Percentiles rank a stretch among this genome's conserved stretches.
Conservation (phyloP, 2,888 invertebrate genomes). For the Serripes groenlandicus region DNA sequence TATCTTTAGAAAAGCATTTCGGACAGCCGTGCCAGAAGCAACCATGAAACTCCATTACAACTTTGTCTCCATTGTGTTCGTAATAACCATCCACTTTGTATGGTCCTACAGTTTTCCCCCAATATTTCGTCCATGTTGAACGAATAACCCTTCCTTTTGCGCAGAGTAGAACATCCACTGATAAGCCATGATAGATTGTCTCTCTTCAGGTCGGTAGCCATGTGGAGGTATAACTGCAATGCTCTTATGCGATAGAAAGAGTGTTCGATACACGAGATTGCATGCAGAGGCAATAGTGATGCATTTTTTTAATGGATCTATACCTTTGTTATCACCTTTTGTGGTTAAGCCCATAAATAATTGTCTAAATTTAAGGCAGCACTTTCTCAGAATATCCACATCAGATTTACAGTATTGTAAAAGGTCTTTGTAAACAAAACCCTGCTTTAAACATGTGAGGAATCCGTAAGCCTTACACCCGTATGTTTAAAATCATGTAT, state of each 20-base stretch:
- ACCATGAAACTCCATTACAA: not conserved
- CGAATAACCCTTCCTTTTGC: conserved; percentile 2
- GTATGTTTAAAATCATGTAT: no score
- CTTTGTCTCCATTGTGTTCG: conserved; percentile 9
- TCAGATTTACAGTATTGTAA: conserved; percentile 56
- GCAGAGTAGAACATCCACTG: conserved; percentile 11
- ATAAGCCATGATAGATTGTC: not conserved
- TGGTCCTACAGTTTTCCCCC: conserved; percentile 36
- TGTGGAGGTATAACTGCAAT: not conserved
- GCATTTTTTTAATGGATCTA: conserved; percentile 40
- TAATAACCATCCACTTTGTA: conserved; percentile 51
- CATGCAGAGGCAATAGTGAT: conserved; percentile 54
- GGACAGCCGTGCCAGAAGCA: not conserved
- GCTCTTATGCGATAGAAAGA: conserved; percentile 12
- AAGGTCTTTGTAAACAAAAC: no score
- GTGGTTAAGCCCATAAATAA: not conserved
- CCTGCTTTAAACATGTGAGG: no score
- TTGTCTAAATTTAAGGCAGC: not conserved
- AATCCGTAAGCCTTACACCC: no score
- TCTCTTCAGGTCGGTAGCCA: not conserved
- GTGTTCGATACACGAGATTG: conserved; percentile 38
- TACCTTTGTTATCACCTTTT: conserved; percentile 12
- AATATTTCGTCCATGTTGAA: conserved; percentile 43
- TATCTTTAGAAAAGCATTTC: not conserved
- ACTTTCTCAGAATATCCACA: conserved; percentile 30